Evolutionary conservation across 2,888 invertebrate species (phyloP).

Genomic region (Euplagia quadripunctaria): DNA sequence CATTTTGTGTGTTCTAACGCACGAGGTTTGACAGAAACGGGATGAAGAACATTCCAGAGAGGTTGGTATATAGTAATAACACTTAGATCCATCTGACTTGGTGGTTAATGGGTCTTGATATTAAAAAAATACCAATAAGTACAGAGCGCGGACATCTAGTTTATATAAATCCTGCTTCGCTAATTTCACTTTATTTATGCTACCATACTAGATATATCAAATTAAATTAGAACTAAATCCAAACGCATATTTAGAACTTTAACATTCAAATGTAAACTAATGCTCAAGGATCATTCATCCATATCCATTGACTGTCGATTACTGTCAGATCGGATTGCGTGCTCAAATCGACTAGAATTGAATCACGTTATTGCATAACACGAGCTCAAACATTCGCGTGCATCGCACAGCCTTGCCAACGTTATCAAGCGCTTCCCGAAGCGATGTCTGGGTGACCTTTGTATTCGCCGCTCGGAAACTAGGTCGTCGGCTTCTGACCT

Average conservation of each 20-base stretch:
- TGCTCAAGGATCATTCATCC: conserved; percentile 34
- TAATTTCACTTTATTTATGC: neutral
- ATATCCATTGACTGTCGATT: conserved; percentile 23
- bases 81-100: neutral
- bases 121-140: too few species aligned
- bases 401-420: conserved; percentile 75
- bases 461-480: conserved; percentile 77
- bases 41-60: neutral
- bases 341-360: conserved; percentile 45
- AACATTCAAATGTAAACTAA: conserved; percentile 25
- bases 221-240: neutral
- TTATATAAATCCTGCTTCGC: neutral
- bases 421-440: conserved; percentile 81
- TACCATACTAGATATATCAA: neutral
- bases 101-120: neutral
- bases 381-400: conserved; percentile 61
- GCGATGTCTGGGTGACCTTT: conserved; percentile 81
- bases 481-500: conserved; percentile 85
- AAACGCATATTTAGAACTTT: conserved; percentile 9
- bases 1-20: neutral
- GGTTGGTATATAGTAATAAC: neutral
- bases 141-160: too few species aligned
- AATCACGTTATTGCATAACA: conserved; percentile 64
- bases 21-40: neutral
- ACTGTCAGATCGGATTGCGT: conserved; percentile 50